Conservation (phyloP, 2,797 vertebrate species). For the Masticophis lateralis region DNA sequence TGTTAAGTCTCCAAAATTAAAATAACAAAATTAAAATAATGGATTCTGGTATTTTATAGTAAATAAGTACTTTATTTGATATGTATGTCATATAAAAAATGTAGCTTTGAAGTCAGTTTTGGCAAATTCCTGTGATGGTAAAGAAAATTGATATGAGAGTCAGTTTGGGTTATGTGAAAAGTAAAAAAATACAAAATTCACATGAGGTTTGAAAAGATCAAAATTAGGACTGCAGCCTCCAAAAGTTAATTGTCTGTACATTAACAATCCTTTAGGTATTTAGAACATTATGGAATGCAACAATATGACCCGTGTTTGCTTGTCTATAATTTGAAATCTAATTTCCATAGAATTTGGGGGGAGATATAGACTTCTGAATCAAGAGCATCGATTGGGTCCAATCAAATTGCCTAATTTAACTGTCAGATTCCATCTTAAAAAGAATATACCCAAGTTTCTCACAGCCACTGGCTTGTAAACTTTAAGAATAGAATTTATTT, state of each 20-base stretch:
- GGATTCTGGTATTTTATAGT: constrained; percentile 68
- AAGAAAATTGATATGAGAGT: constrained; percentile 59
- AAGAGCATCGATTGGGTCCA: not conserved
- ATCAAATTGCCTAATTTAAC: not conserved
- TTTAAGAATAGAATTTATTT: not conserved
- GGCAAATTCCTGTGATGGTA: constrained; percentile 40
- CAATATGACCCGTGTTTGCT: not conserved
- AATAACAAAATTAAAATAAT: constrained; percentile 55
- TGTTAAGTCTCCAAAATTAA: constrained; percentile 72
- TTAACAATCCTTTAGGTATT: constrained; percentile 28
- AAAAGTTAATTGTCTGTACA: constrained; percentile 47
- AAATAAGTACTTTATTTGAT: constrained; percentile 67
- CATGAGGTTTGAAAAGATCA: constrained; percentile 42
- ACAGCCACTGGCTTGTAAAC: not conserved
- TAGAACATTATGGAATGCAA: constrained; percentile 20
- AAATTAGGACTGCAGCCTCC: constrained; percentile 55
- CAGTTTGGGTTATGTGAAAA: constrained; percentile 49
- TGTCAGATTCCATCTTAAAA: not conserved
- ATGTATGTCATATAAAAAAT: constrained; percentile 56
- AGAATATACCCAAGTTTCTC: no score
- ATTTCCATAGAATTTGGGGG: not conserved
- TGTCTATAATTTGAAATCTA: not conserved
- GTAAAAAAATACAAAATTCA: constrained; percentile 40
- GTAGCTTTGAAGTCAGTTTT: constrained; percentile 63
- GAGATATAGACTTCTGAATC: not conserved